Conservation (phyloP, 2,113 vertebrate species). For the Miniopterus natalensis region DNA sequence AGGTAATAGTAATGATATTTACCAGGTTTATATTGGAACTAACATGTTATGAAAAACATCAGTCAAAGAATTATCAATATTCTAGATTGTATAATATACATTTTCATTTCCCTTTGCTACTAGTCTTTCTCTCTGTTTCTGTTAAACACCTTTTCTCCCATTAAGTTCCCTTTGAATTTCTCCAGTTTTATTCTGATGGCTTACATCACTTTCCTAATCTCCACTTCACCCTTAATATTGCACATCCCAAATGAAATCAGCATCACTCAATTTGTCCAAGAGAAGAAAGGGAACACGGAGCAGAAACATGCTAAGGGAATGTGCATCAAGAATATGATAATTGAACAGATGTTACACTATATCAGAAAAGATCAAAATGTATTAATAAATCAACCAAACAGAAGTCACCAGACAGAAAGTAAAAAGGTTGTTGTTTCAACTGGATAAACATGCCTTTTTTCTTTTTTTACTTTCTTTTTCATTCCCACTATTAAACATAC, state of each 20-base stretch:
- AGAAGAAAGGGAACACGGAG: constrained; percentile 74
- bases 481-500: constrained; percentile 20
- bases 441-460: constrained; percentile 54
- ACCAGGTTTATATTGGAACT: not conserved
- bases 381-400: constrained; percentile 77
- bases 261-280: constrained; percentile 72
- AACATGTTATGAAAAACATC: not conserved
- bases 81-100: not conserved
- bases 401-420: constrained; percentile 71
- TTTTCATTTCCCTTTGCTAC: not conserved
- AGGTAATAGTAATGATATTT: not conserved
- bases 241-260: constrained; percentile 74
- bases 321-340: constrained; percentile 75
- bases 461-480: not conserved
- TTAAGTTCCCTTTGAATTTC: constrained; percentile 63
- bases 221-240: constrained; percentile 77
- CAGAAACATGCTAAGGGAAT: constrained; percentile 69
- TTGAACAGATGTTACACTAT: constrained; percentile 80
- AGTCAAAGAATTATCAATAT: not conserved
- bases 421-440: constrained; percentile 70
- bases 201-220: constrained; percentile 73
- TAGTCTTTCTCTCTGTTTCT: not conserved
- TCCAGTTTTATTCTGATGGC: constrained; percentile 54
- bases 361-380: constrained; percentile 71
- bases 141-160: not conserved